Evolutionary conservation across 2,113 vertebrate genomes (phyloP), one percentile per base, ranked within the genome.

Genomic region (Carettochelys insculpta): DNA sequence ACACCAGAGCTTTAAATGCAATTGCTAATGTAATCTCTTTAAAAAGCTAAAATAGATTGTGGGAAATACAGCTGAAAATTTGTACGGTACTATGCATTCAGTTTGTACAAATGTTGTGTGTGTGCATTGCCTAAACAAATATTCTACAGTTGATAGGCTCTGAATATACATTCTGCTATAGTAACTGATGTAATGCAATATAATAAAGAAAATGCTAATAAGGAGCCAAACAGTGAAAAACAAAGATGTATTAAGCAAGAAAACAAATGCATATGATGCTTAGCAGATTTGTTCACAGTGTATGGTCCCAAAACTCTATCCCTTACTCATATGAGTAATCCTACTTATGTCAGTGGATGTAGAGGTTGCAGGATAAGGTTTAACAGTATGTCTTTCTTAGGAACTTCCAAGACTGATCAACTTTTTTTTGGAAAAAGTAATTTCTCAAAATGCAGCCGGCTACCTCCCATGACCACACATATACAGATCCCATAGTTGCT

Each of bases 1-100:
- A 95, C 93, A 97, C 89, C 95, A 95, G 89, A 94, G 91, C 94
- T 94, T 97, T 95, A 95, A 96, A 95, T 90, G 94, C 95, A 95
- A 77, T 95, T 95, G 93, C 92, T 90, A 97, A 96, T 94, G 90
- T 95, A 93, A 85, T 96, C 87, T 91, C 95, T 87, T 97, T 83
- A 88, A 96, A 95, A 95, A 95, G 93, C 90, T 93, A 95, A 96
- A 95, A 95, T 92, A 95, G 95, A 94, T 96, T 94, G 93, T 96
- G 93, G 8, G 34, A 91, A 82, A 96, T 83, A 95, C 93, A 95
- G 92, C 91, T 92, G 94, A 94, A 96, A 96, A 95, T 75, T 93
- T 93, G 93, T 91, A 96, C 94, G 93, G 94, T 96, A 80, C 95
- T 94, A 95, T 86, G 85, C 76, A 73, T 87, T 91, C 81, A 96